Evolutionary conservation across 2,888 invertebrate species (phyloP).

Genomic region (Hyposoter dolosus): DNA sequence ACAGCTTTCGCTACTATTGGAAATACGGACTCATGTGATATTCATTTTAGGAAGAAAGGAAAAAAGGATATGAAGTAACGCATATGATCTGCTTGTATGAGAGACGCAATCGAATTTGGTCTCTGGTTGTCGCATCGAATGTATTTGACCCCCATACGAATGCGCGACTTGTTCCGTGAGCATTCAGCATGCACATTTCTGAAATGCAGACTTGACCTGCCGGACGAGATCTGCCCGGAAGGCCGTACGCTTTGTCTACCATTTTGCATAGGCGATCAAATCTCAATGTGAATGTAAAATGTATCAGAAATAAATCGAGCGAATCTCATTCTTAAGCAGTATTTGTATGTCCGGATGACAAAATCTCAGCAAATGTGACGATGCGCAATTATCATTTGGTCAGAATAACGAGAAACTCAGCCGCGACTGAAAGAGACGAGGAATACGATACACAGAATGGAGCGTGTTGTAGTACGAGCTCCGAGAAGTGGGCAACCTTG

Average conservation of each 20-base stretch:
- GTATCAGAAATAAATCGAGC: neutral
- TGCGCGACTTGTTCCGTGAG: neutral
- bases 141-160: slow-evolving; percentile 75
- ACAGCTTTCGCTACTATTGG: slow-evolving; percentile 64
- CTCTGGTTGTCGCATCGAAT: slow-evolving; percentile 70
- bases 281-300: slow-evolving; percentile 13
- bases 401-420: slow-evolving; percentile 18
- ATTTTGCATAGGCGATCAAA: slow-evolving; percentile 31
- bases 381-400: slow-evolving; percentile 42
- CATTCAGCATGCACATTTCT: slow-evolving; percentile 4
- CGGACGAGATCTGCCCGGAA: slow-evolving; percentile 4
- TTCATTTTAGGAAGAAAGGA: slow-evolving; percentile 69
- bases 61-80: slow-evolving; percentile 49
- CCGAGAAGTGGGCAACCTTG: slow-evolving; percentile 68
- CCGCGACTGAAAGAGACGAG: slow-evolving; percentile 9
- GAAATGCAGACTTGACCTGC: slow-evolving; percentile 30
- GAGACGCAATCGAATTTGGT: slow-evolving; percentile 39
- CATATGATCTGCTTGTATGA: slow-evolving; percentile 1
- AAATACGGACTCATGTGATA: slow-evolving; percentile 74
- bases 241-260: slow-evolving; percentile 19
- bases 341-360: neutral
- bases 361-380: neutral
- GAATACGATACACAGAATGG: slow-evolving; percentile 32
- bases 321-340: neutral
- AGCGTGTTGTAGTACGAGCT: slow-evolving; percentile 39